Percentiles rank a stretch among this genome's conserved stretches.
These are phyloP conservation scores for Champsocephalus gunnari DNA, from an alignment of 2,797 vertebrate genomes.

Conservation along the genomic window DNA sequence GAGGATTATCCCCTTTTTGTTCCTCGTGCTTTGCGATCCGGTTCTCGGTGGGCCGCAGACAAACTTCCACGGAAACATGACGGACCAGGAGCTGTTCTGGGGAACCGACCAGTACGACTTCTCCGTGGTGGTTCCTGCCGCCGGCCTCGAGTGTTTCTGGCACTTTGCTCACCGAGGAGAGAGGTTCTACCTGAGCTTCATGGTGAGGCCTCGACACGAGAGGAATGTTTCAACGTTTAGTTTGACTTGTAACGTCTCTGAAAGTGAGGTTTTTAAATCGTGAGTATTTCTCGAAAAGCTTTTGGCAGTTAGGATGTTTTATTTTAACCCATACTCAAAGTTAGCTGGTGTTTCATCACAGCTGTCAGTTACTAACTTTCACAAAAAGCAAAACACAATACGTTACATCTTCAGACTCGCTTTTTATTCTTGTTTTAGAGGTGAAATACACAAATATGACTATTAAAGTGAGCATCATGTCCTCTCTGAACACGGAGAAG, in stretches of 20 bases:
- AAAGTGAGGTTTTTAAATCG: neutral
- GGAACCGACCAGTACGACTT: constrained; percentile 91
- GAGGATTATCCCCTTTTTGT: constrained; percentile 23
- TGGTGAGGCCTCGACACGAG: constrained; percentile 80
- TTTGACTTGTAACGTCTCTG: neutral
- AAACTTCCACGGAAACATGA: constrained; percentile 52
- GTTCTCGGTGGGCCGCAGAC: constrained; percentile 71
- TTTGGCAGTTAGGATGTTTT: neutral
- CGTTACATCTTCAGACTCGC: too few species aligned
- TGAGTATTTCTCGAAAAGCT: too few species aligned
- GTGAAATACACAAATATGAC: too few species aligned
- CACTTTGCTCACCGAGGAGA: constrained; percentile 90
- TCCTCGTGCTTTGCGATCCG: constrained; percentile 47
- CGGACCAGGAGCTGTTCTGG: constrained; percentile 84
- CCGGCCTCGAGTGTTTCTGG: constrained; percentile 91
- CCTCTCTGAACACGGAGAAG: too few species aligned
- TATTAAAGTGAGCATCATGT: too few species aligned
- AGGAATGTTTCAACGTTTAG: neutral
- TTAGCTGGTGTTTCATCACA: too few species aligned
- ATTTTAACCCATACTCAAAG: too few species aligned
- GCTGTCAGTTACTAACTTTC: too few species aligned
- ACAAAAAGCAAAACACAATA: too few species aligned
- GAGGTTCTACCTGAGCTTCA: constrained; percentile 91
- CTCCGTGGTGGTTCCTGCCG: constrained; percentile 83
- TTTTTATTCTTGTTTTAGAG: too few species aligned